These are phyloP conservation scores for Oncopodura yosiiana DNA, from an alignment of 1,140 invertebrate species.

Conservation along the genomic window DNA sequence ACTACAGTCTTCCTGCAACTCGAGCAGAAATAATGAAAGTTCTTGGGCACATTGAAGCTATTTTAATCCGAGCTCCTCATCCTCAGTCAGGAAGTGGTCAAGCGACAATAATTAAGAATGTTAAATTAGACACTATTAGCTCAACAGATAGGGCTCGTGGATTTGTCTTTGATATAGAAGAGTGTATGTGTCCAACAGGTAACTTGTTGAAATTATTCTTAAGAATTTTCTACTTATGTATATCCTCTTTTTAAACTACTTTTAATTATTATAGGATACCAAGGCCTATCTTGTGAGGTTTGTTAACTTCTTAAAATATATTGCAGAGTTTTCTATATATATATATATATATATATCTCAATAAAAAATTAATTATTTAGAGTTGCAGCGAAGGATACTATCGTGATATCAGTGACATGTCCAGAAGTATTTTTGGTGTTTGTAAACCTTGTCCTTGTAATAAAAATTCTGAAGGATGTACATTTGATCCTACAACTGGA, in stretches of 20 bases:
- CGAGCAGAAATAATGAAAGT: slow-evolving; percentile 9
- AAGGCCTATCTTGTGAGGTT: slow-evolving; percentile 16
- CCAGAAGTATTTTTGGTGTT: slow-evolving; percentile 11
- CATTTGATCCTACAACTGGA: too few species aligned
- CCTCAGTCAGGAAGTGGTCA: background rate
- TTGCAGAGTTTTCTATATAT: too few species aligned
- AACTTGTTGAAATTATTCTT: too few species aligned
- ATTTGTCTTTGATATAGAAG: slow-evolving; percentile 1
- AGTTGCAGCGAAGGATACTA: slow-evolving; percentile 7
- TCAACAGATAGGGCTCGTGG: background rate
- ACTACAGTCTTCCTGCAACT: background rate
- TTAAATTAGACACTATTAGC: background rate
- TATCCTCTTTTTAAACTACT: too few species aligned
- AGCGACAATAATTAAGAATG: background rate
- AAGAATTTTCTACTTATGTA: too few species aligned
- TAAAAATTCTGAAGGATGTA: slow-evolving; percentile 1
- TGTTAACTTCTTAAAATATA: background rate
- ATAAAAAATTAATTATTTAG: slow-evolving; percentile 4
- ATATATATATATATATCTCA: too few species aligned
- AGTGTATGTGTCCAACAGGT: slow-evolving; percentile 7
- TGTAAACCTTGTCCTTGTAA: slow-evolving; percentile 14
- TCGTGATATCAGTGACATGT: slow-evolving; percentile 7
- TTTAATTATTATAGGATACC: too few species aligned
- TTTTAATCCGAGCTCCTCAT: slow-evolving; percentile 11
- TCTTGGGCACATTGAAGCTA: slow-evolving; percentile 3